These are phyloP conservation scores for Microplitis deprimator DNA, from an alignment of 2,888 invertebrate species.

Conservation along the genomic window DNA sequence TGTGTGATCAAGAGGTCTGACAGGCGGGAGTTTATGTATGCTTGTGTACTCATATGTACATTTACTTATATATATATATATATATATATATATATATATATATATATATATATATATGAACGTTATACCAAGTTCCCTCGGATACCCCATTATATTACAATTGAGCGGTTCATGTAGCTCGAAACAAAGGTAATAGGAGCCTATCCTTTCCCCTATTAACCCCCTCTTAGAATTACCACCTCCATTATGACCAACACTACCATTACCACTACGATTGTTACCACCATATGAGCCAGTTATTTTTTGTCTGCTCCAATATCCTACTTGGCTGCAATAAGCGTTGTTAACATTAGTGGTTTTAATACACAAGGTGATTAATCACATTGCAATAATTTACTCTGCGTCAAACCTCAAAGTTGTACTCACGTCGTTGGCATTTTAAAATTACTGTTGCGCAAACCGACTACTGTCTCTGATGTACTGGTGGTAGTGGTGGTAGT, in stretches of 20 bases:
- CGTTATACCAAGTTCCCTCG: background rate
- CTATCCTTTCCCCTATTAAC: constrained; percentile 12
- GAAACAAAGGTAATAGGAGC: constrained; percentile 35
- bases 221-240: background rate
- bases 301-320: constrained; percentile 8
- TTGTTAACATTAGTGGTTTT: background rate
- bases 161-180: constrained; percentile 29
- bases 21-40: constrained; percentile 24
- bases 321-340: background rate
- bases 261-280: background rate
- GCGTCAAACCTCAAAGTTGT: background rate
- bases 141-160: constrained; percentile 32
- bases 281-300: background rate
- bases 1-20: constrained; percentile 1
- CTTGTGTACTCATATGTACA: constrained; percentile 18
- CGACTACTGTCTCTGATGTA: constrained; percentile 7
- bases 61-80: background rate
- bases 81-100: background rate
- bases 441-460: constrained; percentile 40
- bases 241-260: background rate
- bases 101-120: background rate
- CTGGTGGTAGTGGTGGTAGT: background rate
- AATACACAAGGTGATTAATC: constrained; percentile 16
- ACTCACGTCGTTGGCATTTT: constrained; percentile 50
- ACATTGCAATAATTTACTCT: background rate